Conservation (phyloP, 2,888 invertebrate genomes). For the Apodemia hepburni region DNA sequence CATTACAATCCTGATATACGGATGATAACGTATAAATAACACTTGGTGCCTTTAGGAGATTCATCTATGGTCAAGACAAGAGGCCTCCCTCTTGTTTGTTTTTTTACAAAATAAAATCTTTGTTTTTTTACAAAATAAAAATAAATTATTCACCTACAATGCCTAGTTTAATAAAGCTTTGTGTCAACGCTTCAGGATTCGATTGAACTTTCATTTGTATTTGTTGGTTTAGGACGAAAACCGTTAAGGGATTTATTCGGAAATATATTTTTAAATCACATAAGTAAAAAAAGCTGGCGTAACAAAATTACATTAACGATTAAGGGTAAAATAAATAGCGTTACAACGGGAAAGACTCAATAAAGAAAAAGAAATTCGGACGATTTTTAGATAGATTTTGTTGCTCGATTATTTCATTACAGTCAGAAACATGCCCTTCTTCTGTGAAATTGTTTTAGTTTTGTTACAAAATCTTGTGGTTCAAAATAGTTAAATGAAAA, state of each 20-base stretch:
- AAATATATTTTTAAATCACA: conserved; percentile 1
- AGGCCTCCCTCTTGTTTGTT: too few species aligned
- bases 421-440: not conserved
- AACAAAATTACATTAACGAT: conserved; percentile 8
- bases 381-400: not conserved
- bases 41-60: too few species aligned
- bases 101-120: too few species aligned
- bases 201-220: not conserved
- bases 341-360: conserved; percentile 1
- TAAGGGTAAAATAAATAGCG: conserved; percentile 6
- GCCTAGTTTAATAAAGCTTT: not conserved
- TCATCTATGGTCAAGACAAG: too few species aligned
- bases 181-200: not conserved
- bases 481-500: too few species aligned
- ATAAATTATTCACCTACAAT: too few species aligned
- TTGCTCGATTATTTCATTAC: not conserved
- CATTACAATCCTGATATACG: too few species aligned
- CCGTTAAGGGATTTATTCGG: conserved; percentile 1
- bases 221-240: conserved; percentile 6
- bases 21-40: too few species aligned
- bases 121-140: too few species aligned
- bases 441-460: not conserved
- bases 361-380: not conserved
- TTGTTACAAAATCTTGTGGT: not conserved
- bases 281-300: not conserved